These are phyloP conservation scores for Pleuronectes platessa DNA, from an alignment of 2,113 vertebrate genomes.

Conservation along the genomic window DNA sequence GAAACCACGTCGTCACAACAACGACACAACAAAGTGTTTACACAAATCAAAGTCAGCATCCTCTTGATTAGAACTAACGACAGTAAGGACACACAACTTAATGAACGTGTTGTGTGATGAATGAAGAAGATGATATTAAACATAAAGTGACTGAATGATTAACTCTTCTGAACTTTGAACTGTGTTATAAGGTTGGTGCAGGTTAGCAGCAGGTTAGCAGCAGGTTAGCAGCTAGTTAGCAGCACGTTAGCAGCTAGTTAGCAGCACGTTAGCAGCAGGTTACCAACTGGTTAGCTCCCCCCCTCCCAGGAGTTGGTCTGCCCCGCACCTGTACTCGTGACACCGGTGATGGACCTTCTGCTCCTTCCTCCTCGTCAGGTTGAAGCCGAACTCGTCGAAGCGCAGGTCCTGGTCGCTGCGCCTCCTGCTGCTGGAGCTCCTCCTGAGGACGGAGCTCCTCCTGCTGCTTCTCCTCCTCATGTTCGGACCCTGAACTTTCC, in stretches of 20 bases:
- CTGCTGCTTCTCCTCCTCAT: constrained; percentile 64
- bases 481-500: not conserved
- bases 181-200: too few relatives aligned
- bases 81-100: too few relatives aligned
- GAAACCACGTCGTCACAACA: too few relatives aligned
- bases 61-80: too few relatives aligned
- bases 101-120: too few relatives aligned
- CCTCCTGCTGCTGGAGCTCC: constrained; percentile 29
- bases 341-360: constrained; percentile 71
- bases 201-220: too few relatives aligned
- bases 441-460: constrained; percentile 38
- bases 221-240: too few relatives aligned
- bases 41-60: too few relatives aligned
- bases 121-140: too few relatives aligned
- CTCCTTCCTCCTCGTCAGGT: constrained; percentile 66
- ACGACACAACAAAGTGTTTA: too few relatives aligned
- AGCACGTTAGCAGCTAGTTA: not conserved
- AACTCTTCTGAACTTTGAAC: too few relatives aligned
- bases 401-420: constrained; percentile 56
- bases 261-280: not conserved
- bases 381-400: constrained; percentile 80
- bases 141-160: too few relatives aligned
- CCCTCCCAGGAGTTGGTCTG: not conserved
- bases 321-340: constrained; percentile 78
- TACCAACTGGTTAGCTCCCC: not conserved